Conservation (phyloP, 2,888 invertebrate genomes). For the Lepidocyrtinus sp. region DNA sequence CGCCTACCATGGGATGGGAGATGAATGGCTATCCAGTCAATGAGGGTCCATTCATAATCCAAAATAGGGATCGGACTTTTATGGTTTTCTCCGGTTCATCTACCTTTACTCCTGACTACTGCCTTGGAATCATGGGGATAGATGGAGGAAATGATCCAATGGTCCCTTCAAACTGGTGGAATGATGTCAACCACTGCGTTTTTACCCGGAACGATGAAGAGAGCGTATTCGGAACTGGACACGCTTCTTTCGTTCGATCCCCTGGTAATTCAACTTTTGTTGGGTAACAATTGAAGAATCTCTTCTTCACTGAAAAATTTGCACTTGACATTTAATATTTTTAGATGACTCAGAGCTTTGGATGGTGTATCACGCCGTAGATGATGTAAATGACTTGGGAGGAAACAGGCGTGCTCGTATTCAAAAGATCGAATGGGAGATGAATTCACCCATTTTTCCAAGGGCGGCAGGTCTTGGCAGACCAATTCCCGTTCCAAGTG, state of each 20-base stretch:
- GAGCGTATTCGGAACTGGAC: slow-evolving; percentile 65
- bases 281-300: too few relatives aligned
- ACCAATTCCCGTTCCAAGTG: slow-evolving; percentile 58
- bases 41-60: slow-evolving; percentile 65
- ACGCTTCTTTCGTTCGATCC: slow-evolving; percentile 65
- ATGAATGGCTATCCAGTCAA: slow-evolving; percentile 62
- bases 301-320: too few relatives aligned
- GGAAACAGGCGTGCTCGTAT: slow-evolving; percentile 57
- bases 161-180: slow-evolving; percentile 64
- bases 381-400: slow-evolving; percentile 61
- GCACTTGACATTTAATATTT: not conserved
- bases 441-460: slow-evolving; percentile 64
- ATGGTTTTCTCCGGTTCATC: slow-evolving; percentile 64
- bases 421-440: slow-evolving; percentile 66
- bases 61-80: slow-evolving; percentile 60
- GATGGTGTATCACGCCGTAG: slow-evolving; percentile 67
- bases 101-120: slow-evolving; percentile 67
- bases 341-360: slow-evolving; percentile 64
- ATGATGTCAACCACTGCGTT: slow-evolving; percentile 62
- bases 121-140: slow-evolving; percentile 66
- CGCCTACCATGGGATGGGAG: slow-evolving; percentile 65
- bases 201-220: slow-evolving; percentile 66
- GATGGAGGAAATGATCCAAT: slow-evolving; percentile 61
- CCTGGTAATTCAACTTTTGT: too few relatives aligned
- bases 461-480: slow-evolving; percentile 53